phyloP scores from a whole-genome alignment of 23 tunicate species.

The Styela plicata region DNA sequence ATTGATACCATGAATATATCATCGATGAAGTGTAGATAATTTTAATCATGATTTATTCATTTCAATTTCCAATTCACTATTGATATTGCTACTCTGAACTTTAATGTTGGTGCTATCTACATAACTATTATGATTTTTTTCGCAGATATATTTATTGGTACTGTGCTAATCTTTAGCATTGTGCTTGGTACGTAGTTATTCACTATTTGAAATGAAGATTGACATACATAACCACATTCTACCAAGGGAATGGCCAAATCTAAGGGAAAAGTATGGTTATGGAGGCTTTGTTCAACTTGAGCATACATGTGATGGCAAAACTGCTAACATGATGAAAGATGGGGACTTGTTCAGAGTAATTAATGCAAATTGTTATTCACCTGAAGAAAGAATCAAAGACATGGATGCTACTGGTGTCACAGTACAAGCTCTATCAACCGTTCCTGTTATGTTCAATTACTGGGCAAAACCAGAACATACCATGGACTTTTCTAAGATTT shows the following conservation, averaged over 20 bases:
- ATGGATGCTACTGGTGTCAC: conserved; percentile 90
- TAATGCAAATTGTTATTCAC: conserved; percentile 67
- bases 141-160: no score
- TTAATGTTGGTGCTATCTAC: no score
- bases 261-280: conserved; percentile 75
- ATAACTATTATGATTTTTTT: no score
- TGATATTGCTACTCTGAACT: no score
- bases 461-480: conserved; percentile 91
- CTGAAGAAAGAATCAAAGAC: conserved; percentile 74
- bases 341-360: conserved; percentile 71
- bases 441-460: conserved; percentile 95
- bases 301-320: conserved; percentile 29
- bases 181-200: no score
- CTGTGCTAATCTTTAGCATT: no score
- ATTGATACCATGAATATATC: no score
- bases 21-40: no score
- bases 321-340: conserved; percentile 61
- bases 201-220: conserved; percentile 69
- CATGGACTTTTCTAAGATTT: conserved; percentile 59
- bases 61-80: no score
- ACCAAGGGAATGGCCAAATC: conserved; percentile 68
- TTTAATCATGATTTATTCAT: no score
- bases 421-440: conserved; percentile 92
- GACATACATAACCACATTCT: conserved; percentile 93
- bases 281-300: conserved; percentile 73